These are phyloP conservation scores for Drosophila peninsularis DNA, from an alignment of 2,888 invertebrate genomes.

Conservation along the genomic window DNA sequence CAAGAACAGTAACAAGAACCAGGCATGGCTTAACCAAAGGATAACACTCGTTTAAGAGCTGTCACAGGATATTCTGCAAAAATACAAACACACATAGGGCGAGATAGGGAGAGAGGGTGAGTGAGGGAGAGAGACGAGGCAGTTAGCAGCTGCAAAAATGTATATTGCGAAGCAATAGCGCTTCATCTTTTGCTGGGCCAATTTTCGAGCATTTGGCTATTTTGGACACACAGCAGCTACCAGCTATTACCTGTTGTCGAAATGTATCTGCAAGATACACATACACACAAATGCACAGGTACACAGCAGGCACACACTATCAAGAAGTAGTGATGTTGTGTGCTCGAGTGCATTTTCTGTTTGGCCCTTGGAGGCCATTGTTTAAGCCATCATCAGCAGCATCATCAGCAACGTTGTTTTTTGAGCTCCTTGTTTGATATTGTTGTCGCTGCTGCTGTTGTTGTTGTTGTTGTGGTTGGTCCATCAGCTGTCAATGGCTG, in stretches of 20 bases:
- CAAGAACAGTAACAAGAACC: slow-evolving; percentile 39
- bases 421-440: slow-evolving; percentile 25
- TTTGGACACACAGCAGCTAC: slow-evolving; percentile 43
- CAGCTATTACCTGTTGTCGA: slow-evolving; percentile 74
- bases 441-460: slow-evolving; percentile 23
- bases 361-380: slow-evolving; percentile 55
- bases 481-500: slow-evolving; percentile 65
- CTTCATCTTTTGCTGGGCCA: slow-evolving; percentile 37
- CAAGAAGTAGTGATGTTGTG: slow-evolving; percentile 22
- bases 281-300: slow-evolving; percentile 37
- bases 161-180: slow-evolving; percentile 34
- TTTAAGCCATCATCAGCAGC: slow-evolving; percentile 61
- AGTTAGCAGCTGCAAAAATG: slow-evolving; percentile 57
- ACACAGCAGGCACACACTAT: slow-evolving; percentile 8
- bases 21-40: slow-evolving; percentile 42
- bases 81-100: background rate
- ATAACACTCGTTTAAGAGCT: slow-evolving; percentile 58
- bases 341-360: slow-evolving; percentile 44
- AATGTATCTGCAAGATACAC: slow-evolving; percentile 70
- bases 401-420: slow-evolving; percentile 42
- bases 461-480: slow-evolving; percentile 34
- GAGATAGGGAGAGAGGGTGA: too few relatives aligned
- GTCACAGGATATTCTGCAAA: slow-evolving; percentile 53
- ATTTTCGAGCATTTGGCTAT: slow-evolving; percentile 62
- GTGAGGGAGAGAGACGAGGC: background rate